Evolutionary conservation across 2,888 invertebrate species (phyloP).

Genomic region (Encarsia formosa): DNA sequence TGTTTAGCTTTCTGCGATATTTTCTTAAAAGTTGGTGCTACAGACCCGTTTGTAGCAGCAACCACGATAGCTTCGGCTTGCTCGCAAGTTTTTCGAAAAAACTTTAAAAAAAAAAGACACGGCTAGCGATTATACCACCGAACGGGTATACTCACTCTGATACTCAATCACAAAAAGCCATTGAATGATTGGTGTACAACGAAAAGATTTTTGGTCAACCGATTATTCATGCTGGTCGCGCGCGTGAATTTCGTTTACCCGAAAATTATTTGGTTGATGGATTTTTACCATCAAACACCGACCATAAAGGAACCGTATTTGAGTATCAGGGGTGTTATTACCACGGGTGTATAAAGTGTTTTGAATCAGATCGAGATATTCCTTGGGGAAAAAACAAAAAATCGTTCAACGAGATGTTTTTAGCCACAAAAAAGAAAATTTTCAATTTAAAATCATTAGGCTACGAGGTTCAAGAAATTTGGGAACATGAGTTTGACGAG

Average conservation of each 20-base stretch:
- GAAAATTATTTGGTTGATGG: neutral
- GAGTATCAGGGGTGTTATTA: neutral
- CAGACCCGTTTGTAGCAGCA: neutral
- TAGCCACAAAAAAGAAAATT: no score
- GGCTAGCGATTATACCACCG: neutral
- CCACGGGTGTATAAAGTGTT: neutral
- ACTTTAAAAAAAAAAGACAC: neutral
- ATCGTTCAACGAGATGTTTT: no score
- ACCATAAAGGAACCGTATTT: neutral
- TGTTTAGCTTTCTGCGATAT: neutral
- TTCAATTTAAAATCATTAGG: no score
- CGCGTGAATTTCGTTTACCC: neutral
- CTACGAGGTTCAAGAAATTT: no score
- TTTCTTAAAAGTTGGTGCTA: neutral
- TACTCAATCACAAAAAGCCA: neutral
- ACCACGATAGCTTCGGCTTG: neutral
- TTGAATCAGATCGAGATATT: neutral
- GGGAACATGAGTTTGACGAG: neutral
- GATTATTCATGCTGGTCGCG: neutral
- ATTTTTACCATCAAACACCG: neutral
- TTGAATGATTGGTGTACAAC: neutral
- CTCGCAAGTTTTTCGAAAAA: neutral
- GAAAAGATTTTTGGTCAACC: neutral
- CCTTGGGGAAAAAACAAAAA: neutral
- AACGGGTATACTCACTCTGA: neutral